Base-by-base conservation (phyloP, 2,888 invertebrate species). In the Tanaodytes sp. region DNA sequence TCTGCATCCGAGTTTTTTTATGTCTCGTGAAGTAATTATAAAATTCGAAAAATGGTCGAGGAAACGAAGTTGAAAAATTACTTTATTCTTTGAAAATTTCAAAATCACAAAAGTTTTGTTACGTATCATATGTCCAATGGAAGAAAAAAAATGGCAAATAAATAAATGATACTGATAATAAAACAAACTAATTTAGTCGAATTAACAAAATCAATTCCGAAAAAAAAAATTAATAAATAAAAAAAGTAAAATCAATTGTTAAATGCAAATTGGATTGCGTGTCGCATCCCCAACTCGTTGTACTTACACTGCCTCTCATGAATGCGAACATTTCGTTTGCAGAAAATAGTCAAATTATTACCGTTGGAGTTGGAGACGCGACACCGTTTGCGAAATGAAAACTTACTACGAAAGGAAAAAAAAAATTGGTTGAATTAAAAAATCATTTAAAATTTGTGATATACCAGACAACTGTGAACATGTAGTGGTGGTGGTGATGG, bases 401-500 rank as follows among this genome's bases (percentile, higher is more conserved):
- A 43, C 30, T 57, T 55, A 61, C 20, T 55, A 55, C 5, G 40
- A 27, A 43, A 63, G 1, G 27, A 40, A 18, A 42, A 19, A 12
- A 33, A 51, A n/a, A 61, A 33, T 20, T 20, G 36, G 12, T 14
- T 9, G 18, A 48, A 61, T 23, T 49, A 46, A 52, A 64, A 45
- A 64, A 57, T 52, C 30, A 79, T 84, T 80, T 79, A 80, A 84
- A 84, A 83, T 79, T 78, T 78, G 80, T 82, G 80, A 83, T 83
- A 83, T 84, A 74, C 84, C 84, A 84, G 83, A 82, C 76, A 84
- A 81, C 78, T 84, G 83, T 84, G 83, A 84, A 82, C 83, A 83
- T 84, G 83, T 84, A 78, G 82, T 83, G 79, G 82, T 83, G 78
- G 82, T 77, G 72, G 76, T 76, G 73, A 74, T 76, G 72, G 75